Percentiles rank a stretch among this genome's conserved stretches.
phyloP scores from a whole-genome alignment of 2,113 vertebrate genomes.

The Bettongia penicillata region DNA sequence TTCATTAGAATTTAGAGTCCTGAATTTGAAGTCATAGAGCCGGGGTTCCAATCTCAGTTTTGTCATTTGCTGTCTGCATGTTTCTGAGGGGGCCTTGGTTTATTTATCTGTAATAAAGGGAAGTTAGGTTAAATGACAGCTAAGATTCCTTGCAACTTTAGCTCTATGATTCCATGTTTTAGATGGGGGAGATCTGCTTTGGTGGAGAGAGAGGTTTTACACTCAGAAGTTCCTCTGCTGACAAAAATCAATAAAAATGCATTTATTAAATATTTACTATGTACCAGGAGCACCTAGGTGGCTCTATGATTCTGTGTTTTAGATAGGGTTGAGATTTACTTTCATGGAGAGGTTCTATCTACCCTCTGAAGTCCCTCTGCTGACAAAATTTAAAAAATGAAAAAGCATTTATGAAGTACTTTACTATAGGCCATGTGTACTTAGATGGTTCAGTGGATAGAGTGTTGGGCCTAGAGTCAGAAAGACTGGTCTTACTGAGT shows the following conservation, averaged over 20 bases:
- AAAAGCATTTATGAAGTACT: too few species aligned
- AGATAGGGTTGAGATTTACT: not conserved
- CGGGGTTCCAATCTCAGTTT: not conserved
- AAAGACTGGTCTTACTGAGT: too few species aligned
- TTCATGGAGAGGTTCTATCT: not conserved
- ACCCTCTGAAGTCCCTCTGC: not conserved
- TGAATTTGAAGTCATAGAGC: not conserved
- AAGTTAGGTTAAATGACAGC: not conserved
- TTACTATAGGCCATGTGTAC: too few species aligned
- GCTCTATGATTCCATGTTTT: not conserved
- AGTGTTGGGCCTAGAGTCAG: too few species aligned
- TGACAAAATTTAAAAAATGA: not conserved
- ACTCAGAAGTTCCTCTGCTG: too few species aligned
- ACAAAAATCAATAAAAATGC: too few species aligned
- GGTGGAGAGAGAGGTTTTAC: too few species aligned
- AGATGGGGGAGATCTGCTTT: too few species aligned
- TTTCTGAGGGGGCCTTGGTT: not conserved
- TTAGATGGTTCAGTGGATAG: too few species aligned
- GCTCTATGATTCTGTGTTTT: not conserved
- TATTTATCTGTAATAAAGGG: not conserved
- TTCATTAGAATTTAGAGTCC: not conserved
- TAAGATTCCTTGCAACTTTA: not conserved
- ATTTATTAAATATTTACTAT: too few species aligned
- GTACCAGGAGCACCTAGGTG: too few species aligned
- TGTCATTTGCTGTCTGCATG: not conserved